Base-by-base conservation (phyloP, 1,140 invertebrate species). In the Zeugodacus cucurbitae region DNA sequence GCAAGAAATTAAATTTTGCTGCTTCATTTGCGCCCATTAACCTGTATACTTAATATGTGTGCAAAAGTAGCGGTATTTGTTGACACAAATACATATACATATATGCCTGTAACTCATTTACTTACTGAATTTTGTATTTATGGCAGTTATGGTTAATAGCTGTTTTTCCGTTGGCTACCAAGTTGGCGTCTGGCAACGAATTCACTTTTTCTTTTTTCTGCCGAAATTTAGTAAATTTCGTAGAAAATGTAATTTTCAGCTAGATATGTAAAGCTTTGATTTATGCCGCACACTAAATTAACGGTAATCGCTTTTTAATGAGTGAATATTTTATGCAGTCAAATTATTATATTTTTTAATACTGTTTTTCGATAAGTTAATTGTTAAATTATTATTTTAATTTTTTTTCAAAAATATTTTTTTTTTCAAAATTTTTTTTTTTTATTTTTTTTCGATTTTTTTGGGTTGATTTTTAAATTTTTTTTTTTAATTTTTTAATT, bases 71-170 rank as follows among this genome's bases (percentile, higher is more conserved):
- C 59, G 1, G n/a, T 0, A 17, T 34, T 8, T 67, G 11, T 32
- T 29, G 3, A 67, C 34, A 20, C 17, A 67, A 29, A 67, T 32
- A 67, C 32, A 34, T 67, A 34, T 1, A 29, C 10, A 32, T 41
- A 74, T 41, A 22, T 5, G 32, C 22, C 11, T 4, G 22, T 82
- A 82, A 17, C 22, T 26, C 48, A 14, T 82, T 54, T 10, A 82
- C 74, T 82, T 48, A 82, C 74, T 37, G 22, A 82, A 82, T 48
- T 82, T 82, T 82, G 74, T 26, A 26, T 54, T n/a, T 26, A n/a
- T 82, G 74, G 74, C 74, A 82, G 74, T 82, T 82, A 82, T 82
- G 17, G 41, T 14, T 22, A 32, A 74, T 2, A 32, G 37, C 14
- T 74, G 14, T 20, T 54, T 54, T 20, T 4, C 14, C 48, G 10